Evolutionary conservation across 2,797 vertebrate species (phyloP).

Genomic region (Sciurus vulgaris): DNA sequence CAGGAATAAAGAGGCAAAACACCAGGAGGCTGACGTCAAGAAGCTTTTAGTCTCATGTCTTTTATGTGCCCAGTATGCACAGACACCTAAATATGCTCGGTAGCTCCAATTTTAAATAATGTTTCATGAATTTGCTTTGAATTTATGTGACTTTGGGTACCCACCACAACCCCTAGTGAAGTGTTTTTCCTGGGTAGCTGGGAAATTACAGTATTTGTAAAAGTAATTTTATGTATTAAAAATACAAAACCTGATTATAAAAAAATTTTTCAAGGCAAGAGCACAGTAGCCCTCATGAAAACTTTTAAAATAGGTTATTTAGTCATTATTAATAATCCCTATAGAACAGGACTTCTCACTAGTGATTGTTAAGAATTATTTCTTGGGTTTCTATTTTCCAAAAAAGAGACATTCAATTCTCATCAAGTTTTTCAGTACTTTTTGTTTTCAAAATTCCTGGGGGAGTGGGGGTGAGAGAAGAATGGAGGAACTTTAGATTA

Average conservation of each 20-base stretch:
- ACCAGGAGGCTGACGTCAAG: not conserved
- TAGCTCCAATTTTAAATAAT: not conserved
- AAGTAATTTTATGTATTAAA: conserved; percentile 26
- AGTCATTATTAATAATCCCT: not conserved
- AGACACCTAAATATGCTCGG: not conserved
- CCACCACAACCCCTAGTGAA: not conserved
- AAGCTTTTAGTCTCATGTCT: not conserved
- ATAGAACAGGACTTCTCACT: not conserved
- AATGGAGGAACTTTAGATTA: too few species aligned
- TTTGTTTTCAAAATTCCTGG: not conserved
- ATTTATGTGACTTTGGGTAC: not conserved
- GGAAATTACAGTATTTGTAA: conserved; percentile 31
- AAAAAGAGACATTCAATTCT: not conserved
- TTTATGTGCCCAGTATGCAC: not conserved
- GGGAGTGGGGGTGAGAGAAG: too few species aligned
- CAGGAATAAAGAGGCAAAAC: not conserved
- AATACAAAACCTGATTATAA: conserved; percentile 36
- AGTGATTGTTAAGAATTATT: not conserved
- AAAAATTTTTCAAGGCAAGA: not conserved
- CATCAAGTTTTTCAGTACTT: conserved; percentile 27
- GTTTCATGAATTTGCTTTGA: conserved; percentile 11
- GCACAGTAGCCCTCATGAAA: not conserved
- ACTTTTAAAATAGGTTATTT: not conserved
- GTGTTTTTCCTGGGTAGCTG: not conserved
- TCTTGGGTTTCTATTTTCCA: not conserved